These are phyloP conservation scores for Bergia sp. DNA, from an alignment of 92 coral and sea anemone species.

Conservation along the genomic window DNA sequence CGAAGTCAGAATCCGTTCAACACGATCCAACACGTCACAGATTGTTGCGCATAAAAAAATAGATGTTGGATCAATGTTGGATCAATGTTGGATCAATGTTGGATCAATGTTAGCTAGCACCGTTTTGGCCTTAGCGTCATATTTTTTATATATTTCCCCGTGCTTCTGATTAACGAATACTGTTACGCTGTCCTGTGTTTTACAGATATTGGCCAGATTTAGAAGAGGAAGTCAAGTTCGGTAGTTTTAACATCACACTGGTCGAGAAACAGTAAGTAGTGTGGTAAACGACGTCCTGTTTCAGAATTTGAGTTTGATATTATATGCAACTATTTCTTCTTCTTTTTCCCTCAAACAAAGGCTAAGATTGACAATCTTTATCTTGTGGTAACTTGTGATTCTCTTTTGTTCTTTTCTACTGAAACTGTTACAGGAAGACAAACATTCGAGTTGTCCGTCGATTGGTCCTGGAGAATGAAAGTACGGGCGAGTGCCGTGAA, in stretches of 20 bases:
- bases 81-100: too few relatives aligned
- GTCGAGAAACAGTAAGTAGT: constrained; percentile 50
- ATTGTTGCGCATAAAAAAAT: too few relatives aligned
- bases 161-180: background rate
- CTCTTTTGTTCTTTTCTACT: background rate
- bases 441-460: constrained; percentile 62
- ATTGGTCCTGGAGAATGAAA: constrained; percentile 47
- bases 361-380: too few relatives aligned
- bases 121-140: too few relatives aligned
- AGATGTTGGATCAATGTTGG: too few relatives aligned
- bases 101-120: too few relatives aligned
- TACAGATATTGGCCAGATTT: constrained; percentile 65
- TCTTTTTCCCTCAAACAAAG: too few relatives aligned
- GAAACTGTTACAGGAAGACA: constrained; percentile 39
- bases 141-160: background rate
- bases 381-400: background rate
- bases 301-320: background rate
- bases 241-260: constrained; percentile 51
- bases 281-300: background rate
- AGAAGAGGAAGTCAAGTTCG: constrained; percentile 55
- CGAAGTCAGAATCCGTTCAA: too few relatives aligned
- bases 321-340: too few relatives aligned
- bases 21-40: too few relatives aligned
- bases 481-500: constrained; percentile 62
- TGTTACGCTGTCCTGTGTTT: background rate